These are phyloP conservation scores for Coregonus sp. DNA, from an alignment of 2,797 vertebrate species.

Conservation along the genomic window DNA sequence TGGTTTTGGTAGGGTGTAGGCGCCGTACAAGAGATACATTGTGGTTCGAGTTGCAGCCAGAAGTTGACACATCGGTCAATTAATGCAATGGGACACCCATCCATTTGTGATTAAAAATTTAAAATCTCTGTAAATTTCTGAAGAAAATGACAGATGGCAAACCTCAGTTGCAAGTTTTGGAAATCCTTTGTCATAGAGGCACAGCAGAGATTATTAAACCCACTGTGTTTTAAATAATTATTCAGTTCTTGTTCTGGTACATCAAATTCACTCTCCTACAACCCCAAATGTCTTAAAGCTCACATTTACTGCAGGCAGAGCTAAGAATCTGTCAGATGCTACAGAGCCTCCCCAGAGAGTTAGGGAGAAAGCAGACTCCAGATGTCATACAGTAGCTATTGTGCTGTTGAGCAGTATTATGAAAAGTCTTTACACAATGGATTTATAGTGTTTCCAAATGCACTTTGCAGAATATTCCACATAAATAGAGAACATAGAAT, in stretches of 20 bases:
- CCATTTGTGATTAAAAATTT: conserved; percentile 28
- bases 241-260: neutral
- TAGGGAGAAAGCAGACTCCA: neutral
- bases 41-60: neutral
- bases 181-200: neutral
- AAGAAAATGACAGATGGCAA: conserved; percentile 7
- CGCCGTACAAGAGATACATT: neutral
- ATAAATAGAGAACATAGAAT: neutral
- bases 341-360: conserved; percentile 8
- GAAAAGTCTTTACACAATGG: neutral
- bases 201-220: conserved; percentile 12
- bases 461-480: neutral
- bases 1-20: conserved; percentile 1
- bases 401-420: neutral
- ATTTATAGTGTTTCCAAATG: conserved; percentile 7
- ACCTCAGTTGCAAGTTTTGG: neutral
- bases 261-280: neutral
- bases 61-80: neutral
- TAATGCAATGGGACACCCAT: conserved; percentile 2
- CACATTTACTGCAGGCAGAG: neutral
- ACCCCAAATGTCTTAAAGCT: conserved; percentile 3
- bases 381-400: conserved; percentile 18
- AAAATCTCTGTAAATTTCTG: conserved; percentile 23
- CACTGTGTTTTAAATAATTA: neutral
- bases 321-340: conserved; percentile 10